Conservation (phyloP, 2,113 vertebrate genomes). For the Macrotus californicus region DNA sequence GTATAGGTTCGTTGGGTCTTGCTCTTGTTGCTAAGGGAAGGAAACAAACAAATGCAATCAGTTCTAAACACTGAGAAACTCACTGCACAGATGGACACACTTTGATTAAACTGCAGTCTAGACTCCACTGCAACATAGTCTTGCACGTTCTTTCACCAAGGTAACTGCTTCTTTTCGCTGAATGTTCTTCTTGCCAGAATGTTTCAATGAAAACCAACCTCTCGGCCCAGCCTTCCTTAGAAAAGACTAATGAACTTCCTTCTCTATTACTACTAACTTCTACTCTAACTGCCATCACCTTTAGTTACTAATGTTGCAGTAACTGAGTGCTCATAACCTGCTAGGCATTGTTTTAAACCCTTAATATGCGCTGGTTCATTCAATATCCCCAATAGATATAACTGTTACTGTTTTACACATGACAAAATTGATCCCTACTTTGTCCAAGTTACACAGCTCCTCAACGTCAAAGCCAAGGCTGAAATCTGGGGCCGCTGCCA, state of each 20-base stretch:
- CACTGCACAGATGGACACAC: not conserved
- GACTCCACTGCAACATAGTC: not conserved
- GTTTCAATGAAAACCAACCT: not conserved
- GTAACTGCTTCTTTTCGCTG: not conserved
- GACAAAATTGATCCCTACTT: not conserved
- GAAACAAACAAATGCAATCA: slow-evolving; percentile 64
- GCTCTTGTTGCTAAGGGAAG: slow-evolving; percentile 93
- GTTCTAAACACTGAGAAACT: not conserved
- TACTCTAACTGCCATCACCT: not conserved
- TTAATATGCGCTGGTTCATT: not conserved
- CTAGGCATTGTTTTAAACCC: not conserved
- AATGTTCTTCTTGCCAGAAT: not conserved
- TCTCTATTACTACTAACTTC: too few relatives aligned
- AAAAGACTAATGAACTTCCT: not conserved
- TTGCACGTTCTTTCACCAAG: not conserved
- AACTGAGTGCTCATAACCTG: not conserved
- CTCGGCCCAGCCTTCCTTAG: not conserved
- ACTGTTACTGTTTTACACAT: not conserved
- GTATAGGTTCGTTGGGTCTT: slow-evolving; percentile 98
- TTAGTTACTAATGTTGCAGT: not conserved
- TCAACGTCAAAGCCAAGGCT: not conserved
- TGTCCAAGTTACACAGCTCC: not conserved
- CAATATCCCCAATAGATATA: not conserved
- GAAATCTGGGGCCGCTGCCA: not conserved
- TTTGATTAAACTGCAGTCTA: not conserved